Evolutionary conservation across 2,888 invertebrate genomes (phyloP), one percentile per base, ranked within the genome.

Genomic region (Drosophila planitibia): DNA sequence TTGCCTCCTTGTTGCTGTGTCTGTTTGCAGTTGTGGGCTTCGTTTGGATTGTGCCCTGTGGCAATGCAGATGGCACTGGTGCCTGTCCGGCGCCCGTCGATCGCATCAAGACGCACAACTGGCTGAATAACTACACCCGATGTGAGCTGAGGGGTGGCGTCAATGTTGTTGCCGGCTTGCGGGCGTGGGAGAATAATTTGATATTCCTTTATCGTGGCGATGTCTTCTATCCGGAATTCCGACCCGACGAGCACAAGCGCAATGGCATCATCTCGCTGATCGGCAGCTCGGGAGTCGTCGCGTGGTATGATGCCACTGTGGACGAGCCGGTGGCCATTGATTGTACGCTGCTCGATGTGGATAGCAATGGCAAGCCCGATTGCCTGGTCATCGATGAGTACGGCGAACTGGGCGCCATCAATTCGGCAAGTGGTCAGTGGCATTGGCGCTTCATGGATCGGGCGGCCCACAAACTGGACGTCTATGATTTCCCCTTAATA

Each of bases 41-140:
- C 91, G 93, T 96, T 9, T 97, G 96, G 96, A 95, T 96, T 7
- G 95, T 96, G 19, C 97, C 97, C 0, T 97, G 97, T 87, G 95
- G 95, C 5, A 71, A 84, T 49, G 25, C 76, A 4, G 85, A 89
- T 35, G 96, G 96, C 87, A 95, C 95, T 9, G 95, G 95, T 22
- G 95, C 96, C 61, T 97, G 97, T 82, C 94, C 95, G 16, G 94
- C 94, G 1, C 89, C 91, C 0, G 93, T 93, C 6, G 94, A 95
- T 71, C 94, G 95, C 90, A 93, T 95, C 30, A 95, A 94, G 90
- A 95, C 95, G 0, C 95, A 95, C 12, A 96, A 95, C 81, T 96
- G 96, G 96, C 95, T 96, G 73, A 94, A 95, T 57, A 95, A 95
- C 51, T 96, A 96, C 80, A 95, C 96, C 30, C 95, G 95, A 83